Conservation (phyloP, 2,888 invertebrate species). For the Tridacna gigas region DNA sequence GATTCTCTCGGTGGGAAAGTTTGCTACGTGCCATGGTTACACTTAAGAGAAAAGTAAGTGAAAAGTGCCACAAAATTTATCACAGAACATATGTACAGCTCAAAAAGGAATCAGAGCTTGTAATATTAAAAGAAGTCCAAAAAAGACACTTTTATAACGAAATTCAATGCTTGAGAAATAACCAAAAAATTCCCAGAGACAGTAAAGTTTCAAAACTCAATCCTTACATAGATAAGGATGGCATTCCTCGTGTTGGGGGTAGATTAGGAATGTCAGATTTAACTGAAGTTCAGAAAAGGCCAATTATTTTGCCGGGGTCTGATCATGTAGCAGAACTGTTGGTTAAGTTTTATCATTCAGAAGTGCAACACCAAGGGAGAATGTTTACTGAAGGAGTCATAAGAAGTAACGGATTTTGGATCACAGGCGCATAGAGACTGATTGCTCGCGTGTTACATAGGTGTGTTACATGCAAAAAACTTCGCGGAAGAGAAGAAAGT, state of each 20-base stretch:
- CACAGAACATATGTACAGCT: constrained; percentile 18
- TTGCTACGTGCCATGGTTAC: constrained; percentile 27
- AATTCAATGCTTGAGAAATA: constrained; percentile 2
- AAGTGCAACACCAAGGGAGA: constrained; percentile 59
- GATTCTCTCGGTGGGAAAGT: constrained; percentile 31
- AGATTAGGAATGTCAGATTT: constrained; percentile 18
- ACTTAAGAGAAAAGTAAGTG: background rate
- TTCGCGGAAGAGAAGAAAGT: constrained; percentile 26
- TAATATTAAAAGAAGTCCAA: constrained; percentile 50
- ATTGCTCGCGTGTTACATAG: constrained; percentile 35
- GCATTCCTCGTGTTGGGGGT: constrained; percentile 53
- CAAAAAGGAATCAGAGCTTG: constrained; percentile 37
- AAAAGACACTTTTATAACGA: constrained; percentile 36
- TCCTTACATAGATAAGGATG: constrained; percentile 42
- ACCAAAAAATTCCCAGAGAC: constrained; percentile 21
- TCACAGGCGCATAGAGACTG: constrained; percentile 47
- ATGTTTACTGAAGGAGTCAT: constrained; percentile 63
- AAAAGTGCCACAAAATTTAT: background rate
- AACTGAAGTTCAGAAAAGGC: background rate
- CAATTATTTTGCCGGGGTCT: constrained; percentile 33
- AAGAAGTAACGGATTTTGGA: constrained; percentile 58
- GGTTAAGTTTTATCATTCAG: constrained; percentile 45
- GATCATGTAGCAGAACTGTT: constrained; percentile 49
- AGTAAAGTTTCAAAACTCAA: constrained; percentile 36
- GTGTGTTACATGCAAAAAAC: constrained; percentile 49